Percentiles rank a stretch among this genome's conserved stretches.
Conservation (phyloP, 1,140 invertebrate genomes). For the Lepidurus apus region DNA sequence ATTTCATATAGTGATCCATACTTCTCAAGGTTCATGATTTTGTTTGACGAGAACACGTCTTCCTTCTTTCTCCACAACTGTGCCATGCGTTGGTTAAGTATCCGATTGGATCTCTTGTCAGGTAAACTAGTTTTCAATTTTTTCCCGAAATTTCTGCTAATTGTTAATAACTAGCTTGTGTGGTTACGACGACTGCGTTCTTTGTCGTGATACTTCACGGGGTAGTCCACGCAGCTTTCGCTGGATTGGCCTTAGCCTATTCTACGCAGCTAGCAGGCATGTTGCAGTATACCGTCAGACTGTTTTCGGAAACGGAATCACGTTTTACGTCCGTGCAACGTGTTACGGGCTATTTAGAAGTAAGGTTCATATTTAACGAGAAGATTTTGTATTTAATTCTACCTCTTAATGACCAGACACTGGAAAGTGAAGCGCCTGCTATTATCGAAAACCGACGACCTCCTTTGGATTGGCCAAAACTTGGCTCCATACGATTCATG, state of each 20-base stretch:
- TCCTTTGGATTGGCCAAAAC: constrained; percentile 51
- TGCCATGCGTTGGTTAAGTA: constrained; percentile 61
- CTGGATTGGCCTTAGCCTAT: constrained; percentile 62
- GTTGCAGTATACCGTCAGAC: constrained; percentile 60
- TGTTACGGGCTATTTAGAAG: constrained; percentile 49
- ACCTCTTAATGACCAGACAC: constrained; percentile 33
- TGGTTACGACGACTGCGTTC: constrained; percentile 51
- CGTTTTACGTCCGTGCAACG: constrained; percentile 61
- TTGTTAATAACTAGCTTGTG: constrained; percentile 43
- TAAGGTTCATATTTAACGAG: neutral
- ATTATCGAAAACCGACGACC: constrained; percentile 41
- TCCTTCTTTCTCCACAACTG: constrained; percentile 54
- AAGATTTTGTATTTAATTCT: constrained; percentile 22
- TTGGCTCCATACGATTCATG: constrained; percentile 52
- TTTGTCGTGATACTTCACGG: constrained; percentile 55
- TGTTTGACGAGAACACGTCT: constrained; percentile 53
- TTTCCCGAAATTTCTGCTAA: constrained; percentile 22
- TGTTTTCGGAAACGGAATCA: constrained; percentile 59
- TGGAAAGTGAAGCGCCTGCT: constrained; percentile 40
- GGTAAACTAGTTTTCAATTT: constrained; percentile 38
- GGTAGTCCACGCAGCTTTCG: constrained; percentile 54
- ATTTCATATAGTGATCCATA: neutral
- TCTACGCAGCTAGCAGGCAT: constrained; percentile 59
- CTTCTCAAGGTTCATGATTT: constrained; percentile 49
- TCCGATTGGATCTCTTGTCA: constrained; percentile 58